Evolutionary conservation across 2,113 vertebrate genomes (phyloP).

Genomic region (Solea solea): DNA sequence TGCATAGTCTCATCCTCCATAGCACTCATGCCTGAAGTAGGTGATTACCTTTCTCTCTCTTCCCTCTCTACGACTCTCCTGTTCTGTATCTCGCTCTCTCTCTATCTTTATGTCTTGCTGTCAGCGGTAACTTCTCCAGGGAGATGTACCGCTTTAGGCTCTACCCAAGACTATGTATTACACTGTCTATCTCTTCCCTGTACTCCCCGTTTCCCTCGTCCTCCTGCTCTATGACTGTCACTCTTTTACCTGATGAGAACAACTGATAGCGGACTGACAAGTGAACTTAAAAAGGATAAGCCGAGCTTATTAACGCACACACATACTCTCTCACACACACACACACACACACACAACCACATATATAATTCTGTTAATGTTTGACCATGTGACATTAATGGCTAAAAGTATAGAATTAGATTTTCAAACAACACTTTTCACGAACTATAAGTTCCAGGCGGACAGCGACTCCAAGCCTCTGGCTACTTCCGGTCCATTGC

Average conservation of each 20-base stretch:
- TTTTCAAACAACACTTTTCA: too few relatives aligned
- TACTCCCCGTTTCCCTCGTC: constrained; percentile 15
- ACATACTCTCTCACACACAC: too few relatives aligned
- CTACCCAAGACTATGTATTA: constrained; percentile 71
- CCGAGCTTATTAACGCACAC: not conserved
- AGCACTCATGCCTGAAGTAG: constrained; percentile 42
- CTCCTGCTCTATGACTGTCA: constrained; percentile 31
- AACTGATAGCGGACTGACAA: constrained; percentile 9
- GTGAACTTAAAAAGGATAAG: constrained; percentile 4
- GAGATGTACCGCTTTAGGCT: constrained; percentile 82
- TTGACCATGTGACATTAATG: too few relatives aligned
- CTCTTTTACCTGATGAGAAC: constrained; percentile 32
- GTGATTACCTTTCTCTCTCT: constrained; percentile 63
- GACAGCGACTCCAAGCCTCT: too few relatives aligned
- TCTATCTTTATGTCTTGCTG: constrained; percentile 62
- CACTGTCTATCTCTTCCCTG: constrained; percentile 46
- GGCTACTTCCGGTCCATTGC: too few relatives aligned
- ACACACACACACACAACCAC: too few relatives aligned
- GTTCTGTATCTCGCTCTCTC: constrained; percentile 7
- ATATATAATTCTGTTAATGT: too few relatives aligned
- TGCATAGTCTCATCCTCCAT: constrained; percentile 44
- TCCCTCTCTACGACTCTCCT: constrained; percentile 28
- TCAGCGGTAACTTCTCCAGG: constrained; percentile 70
- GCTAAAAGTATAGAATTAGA: too few relatives aligned
- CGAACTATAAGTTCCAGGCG: too few relatives aligned